Conservation (phyloP, 2,888 invertebrate species). For the Rutpela maculata region DNA sequence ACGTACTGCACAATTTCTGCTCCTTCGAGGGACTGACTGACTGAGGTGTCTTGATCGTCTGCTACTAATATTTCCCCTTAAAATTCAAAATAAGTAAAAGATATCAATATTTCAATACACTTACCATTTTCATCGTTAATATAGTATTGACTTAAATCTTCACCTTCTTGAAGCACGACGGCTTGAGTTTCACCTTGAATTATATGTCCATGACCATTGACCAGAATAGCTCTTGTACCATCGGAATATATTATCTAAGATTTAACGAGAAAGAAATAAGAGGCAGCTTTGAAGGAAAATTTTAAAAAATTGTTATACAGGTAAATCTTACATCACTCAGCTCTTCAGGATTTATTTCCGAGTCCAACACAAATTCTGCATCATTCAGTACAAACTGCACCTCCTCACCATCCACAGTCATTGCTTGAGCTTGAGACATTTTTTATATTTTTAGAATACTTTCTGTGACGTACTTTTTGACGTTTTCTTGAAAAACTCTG, state of each 20-base stretch:
- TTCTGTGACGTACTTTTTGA: slow-evolving; percentile 28
- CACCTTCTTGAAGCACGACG: slow-evolving; percentile 57
- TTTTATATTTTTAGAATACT: slow-evolving; percentile 28
- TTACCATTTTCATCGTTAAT: slow-evolving; percentile 58
- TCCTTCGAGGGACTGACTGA: slow-evolving; percentile 38
- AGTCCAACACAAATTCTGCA: slow-evolving; percentile 50
- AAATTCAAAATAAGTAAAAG: slow-evolving; percentile 16
- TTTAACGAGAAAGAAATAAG: slow-evolving; percentile 5
- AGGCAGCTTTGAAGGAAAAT: too few relatives aligned
- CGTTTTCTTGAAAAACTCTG: slow-evolving; percentile 18
- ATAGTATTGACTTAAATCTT: slow-evolving; percentile 58
- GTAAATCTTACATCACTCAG: slow-evolving; percentile 52
- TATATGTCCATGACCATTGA: slow-evolving; percentile 59
- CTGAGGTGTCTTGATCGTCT: slow-evolving; percentile 45
- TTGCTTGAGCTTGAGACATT: slow-evolving; percentile 48
- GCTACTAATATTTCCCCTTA: slow-evolving; percentile 53
- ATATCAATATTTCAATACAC: background rate
- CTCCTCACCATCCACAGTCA: slow-evolving; percentile 42
- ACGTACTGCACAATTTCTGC: slow-evolving; percentile 55
- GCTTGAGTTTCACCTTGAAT: slow-evolving; percentile 53
- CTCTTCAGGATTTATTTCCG: slow-evolving; percentile 46
- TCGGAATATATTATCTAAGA: slow-evolving; percentile 60
- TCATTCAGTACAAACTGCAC: slow-evolving; percentile 54
- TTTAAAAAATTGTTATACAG: background rate
- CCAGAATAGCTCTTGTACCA: slow-evolving; percentile 59